Percentiles rank a stretch among this genome's conserved stretches.
Conservation (phyloP, 2,888 invertebrate species). For the Agonopterix arenella region DNA sequence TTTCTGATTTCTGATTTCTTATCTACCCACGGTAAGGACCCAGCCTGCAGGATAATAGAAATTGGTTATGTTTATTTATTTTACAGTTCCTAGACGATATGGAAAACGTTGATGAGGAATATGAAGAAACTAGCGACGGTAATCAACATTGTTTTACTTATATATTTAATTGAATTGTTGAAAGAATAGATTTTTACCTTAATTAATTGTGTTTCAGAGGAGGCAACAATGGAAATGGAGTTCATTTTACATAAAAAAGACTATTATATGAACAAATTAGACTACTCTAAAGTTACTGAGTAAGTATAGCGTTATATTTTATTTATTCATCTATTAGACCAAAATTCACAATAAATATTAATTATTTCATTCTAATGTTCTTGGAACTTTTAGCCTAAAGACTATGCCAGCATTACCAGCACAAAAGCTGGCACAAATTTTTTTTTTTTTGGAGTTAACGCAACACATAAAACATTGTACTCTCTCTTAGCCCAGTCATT, state of each 20-base stretch:
- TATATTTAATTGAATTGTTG: slow-evolving; percentile 5
- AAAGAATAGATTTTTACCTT: slow-evolving; percentile 5
- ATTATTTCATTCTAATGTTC: too few species aligned
- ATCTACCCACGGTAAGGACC: too few species aligned
- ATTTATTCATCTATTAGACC: too few species aligned
- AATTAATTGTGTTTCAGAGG: slow-evolving; percentile 42
- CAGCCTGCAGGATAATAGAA: too few species aligned
- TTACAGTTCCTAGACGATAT: slow-evolving; percentile 48
- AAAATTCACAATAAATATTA: too few species aligned
- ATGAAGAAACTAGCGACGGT: slow-evolving; percentile 68
- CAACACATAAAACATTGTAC: too few species aligned
- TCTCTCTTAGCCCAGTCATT: too few species aligned
- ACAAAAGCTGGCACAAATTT: too few species aligned
- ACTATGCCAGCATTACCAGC: too few species aligned
- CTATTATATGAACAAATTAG: slow-evolving; percentile 94
- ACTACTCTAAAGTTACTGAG: slow-evolving; percentile 86
- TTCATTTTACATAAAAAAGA: slow-evolving; percentile 91
- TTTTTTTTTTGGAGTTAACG: too few species aligned
- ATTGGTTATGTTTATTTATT: slow-evolving; percentile 10
- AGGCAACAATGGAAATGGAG: slow-evolving; percentile 81
- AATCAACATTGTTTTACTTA: slow-evolving; percentile 17
- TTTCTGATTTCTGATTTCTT: too few species aligned
- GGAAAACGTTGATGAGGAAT: slow-evolving; percentile 39
- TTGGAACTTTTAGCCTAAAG: too few species aligned
- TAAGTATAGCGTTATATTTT: slow-evolving; percentile 46